A percentile compares a stretch with the other conserved stretches of the same genome.
phyloP scores from a whole-genome alignment of 2,888 invertebrate species.

The Hirtodrosophila histrioides region DNA sequence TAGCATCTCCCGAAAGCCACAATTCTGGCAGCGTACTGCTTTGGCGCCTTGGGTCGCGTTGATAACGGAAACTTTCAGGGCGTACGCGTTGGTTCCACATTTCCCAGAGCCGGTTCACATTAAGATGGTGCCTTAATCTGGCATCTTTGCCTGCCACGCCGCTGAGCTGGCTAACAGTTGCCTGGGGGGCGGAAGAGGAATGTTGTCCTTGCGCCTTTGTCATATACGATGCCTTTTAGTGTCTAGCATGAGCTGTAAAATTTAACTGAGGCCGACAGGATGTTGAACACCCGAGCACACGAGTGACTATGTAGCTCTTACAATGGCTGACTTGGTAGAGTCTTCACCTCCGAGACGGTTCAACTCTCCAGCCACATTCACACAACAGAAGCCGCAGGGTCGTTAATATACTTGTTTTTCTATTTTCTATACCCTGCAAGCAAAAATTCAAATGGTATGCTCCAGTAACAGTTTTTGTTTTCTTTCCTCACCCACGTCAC shows the following conservation, averaged over 20 bases:
- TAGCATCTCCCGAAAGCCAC: conserved; percentile 13
- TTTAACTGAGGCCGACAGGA: conserved; percentile 68
- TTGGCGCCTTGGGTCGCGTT: conserved; percentile 58
- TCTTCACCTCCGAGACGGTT: conserved; percentile 35
- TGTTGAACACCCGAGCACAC: conserved; percentile 42
- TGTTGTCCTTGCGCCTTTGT: conserved; percentile 50
- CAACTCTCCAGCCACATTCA: conserved; percentile 41
- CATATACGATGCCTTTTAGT: conserved; percentile 63
- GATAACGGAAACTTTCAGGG: conserved; percentile 58
- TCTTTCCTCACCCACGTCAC: too few relatives aligned
- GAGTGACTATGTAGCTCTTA: conserved; percentile 24
- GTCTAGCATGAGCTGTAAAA: conserved; percentile 66
- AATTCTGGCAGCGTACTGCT: background rate
- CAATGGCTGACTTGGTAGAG: conserved; percentile 27
- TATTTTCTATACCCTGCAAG: conserved; percentile 27
- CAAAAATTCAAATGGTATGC: background rate
- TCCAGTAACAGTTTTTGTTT: background rate
- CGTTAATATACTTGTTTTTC: conserved; percentile 55
- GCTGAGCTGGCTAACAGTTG: background rate
- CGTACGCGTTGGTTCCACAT: conserved; percentile 43
- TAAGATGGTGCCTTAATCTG: conserved; percentile 69
- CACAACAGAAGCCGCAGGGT: conserved; percentile 42
- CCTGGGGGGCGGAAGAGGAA: background rate
- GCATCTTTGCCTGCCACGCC: conserved; percentile 29
- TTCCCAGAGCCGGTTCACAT: conserved; percentile 55